A percentile compares a stretch with the other conserved stretches of the same genome.
These are phyloP conservation scores for Coryphaenoides rupestris DNA, from an alignment of 2,113 vertebrate genomes.

Conservation along the genomic window DNA sequence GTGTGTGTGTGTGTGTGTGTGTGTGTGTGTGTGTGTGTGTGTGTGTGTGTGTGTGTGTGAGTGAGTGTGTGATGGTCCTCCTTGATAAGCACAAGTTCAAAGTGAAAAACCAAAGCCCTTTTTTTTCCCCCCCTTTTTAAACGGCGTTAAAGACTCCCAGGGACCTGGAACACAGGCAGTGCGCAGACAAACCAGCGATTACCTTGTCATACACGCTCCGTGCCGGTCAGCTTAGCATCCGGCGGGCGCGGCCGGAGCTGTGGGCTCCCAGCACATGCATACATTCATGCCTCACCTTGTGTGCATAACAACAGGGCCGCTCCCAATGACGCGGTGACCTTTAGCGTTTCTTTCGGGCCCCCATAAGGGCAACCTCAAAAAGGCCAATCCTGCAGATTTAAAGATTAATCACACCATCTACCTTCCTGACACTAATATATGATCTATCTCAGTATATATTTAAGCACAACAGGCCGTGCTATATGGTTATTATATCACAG, in stretches of 20 bases:
- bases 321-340: conserved; percentile 25
- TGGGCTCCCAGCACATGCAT: conserved; percentile 33
- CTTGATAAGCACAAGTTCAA: conserved; percentile 14
- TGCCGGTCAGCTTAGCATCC: conserved; percentile 9
- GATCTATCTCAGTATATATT: too few relatives aligned
- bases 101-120: conserved; percentile 3
- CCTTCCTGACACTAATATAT: conserved; percentile 12
- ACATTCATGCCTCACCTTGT: conserved; percentile 29
- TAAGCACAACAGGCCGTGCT: too few relatives aligned
- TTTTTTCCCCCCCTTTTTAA: conserved; percentile 18
- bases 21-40: too few relatives aligned
- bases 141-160: conserved; percentile 18
- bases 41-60: neutral
- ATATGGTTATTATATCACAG: too few relatives aligned
- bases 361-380: conserved; percentile 16
- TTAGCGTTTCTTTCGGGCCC: conserved; percentile 1
- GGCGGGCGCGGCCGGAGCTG: conserved; percentile 11
- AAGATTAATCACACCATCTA: conserved; percentile 40
- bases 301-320: conserved; percentile 10
- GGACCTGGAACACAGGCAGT: conserved; percentile 13
- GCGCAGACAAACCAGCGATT: conserved; percentile 14
- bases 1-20: too few relatives aligned
- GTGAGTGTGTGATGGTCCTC: neutral
- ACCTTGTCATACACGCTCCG: conserved; percentile 37
- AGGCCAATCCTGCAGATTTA: conserved; percentile 40